Evolutionary conservation across 2,888 invertebrate species (phyloP).

Genomic region (Agrotis segetum): DNA sequence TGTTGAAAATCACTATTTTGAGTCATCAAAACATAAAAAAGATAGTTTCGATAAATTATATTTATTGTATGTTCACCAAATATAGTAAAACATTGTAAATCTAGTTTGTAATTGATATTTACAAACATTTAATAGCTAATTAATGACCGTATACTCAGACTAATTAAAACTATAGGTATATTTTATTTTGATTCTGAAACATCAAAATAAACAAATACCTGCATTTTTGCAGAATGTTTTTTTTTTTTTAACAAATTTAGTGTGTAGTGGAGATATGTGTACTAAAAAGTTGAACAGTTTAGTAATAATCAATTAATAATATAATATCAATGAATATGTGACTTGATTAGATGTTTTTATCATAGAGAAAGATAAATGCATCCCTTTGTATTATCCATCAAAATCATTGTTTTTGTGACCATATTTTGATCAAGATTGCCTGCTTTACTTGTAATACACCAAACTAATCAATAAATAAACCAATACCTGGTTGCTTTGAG

Average conservation of each 20-base stretch:
- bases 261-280: neutral
- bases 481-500: slow-evolving; percentile 2
- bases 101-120: too few species aligned
- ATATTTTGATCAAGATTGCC: slow-evolving; percentile 8
- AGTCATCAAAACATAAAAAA: neutral
- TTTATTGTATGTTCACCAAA: neutral
- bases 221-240: neutral
- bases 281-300: neutral
- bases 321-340: slow-evolving; percentile 23
- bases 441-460: neutral
- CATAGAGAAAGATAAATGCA: neutral
- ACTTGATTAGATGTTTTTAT: slow-evolving; percentile 16
- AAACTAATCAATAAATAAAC: slow-evolving; percentile 21
- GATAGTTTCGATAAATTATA: too few species aligned
- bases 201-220: slow-evolving; percentile 16
- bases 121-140: neutral
- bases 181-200: slow-evolving; percentile 11
- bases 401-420: neutral
- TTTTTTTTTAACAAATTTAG: neutral
- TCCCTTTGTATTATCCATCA: neutral
- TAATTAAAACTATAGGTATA: neutral
- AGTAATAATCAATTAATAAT: slow-evolving; percentile 3
- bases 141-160: neutral
- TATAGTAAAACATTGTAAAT: neutral
- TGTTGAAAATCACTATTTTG: slow-evolving; percentile 13